A percentile compares a stretch with the other conserved stretches of the same genome.
phyloP scores from a whole-genome alignment of 2,797 vertebrate genomes.

The Melanotaenia nigrans region DNA sequence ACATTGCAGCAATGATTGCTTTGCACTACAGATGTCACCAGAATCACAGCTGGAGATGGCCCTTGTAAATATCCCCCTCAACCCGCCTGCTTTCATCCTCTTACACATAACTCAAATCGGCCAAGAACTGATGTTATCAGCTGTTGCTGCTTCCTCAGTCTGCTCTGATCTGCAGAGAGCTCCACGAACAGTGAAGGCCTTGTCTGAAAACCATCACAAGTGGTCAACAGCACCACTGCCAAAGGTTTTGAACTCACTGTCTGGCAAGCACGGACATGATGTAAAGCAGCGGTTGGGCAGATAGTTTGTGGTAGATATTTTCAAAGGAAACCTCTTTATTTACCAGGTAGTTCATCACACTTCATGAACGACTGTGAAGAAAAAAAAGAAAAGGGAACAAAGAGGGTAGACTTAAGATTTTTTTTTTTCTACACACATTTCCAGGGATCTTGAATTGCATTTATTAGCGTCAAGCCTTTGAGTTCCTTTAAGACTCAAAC shows the following conservation, averaged over 20 bases:
- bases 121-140: conserved; percentile 43
- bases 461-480: conserved; percentile 33
- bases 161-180: conserved; percentile 22
- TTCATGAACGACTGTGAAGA: background rate
- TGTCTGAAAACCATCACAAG: conserved; percentile 58
- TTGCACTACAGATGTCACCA: conserved; percentile 45
- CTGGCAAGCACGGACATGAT: conserved; percentile 29
- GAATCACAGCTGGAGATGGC: conserved; percentile 38
- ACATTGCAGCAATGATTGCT: background rate
- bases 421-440: conserved; percentile 9
- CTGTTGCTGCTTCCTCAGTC: conserved; percentile 38
- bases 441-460: conserved; percentile 22
- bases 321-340: conserved; percentile 38
- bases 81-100: conserved; percentile 35
- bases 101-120: conserved; percentile 54
- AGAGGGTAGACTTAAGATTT: conserved; percentile 30
- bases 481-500: conserved; percentile 22
- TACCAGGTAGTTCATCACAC: conserved; percentile 32
- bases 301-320: conserved; percentile 17
- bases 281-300: conserved; percentile 24
- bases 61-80: conserved; percentile 30
- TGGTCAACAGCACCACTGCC: conserved; percentile 37
- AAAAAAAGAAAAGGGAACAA: conserved; percentile 29
- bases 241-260: conserved; percentile 46
- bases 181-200: conserved; percentile 55